phyloP scores from a whole-genome alignment of 2,113 vertebrate species.

The Hippolais icterina region DNA sequence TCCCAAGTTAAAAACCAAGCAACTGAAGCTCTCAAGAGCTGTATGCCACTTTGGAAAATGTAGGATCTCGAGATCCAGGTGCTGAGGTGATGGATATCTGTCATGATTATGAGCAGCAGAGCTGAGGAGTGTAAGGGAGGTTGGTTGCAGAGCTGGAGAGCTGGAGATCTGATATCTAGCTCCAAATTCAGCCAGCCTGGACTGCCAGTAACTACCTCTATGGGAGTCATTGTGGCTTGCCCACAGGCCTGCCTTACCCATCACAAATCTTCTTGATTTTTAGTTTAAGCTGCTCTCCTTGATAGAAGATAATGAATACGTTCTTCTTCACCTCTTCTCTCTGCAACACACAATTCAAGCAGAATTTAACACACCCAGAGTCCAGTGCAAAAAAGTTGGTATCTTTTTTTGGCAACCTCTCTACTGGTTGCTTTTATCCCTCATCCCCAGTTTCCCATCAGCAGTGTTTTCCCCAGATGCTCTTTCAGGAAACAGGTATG shows the following conservation, averaged over 20 bases:
- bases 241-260: slow-evolving; percentile 65
- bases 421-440: not conserved
- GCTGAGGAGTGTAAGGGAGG: not conserved
- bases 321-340: slow-evolving; percentile 83
- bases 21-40: not conserved
- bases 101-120: not conserved
- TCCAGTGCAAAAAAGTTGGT: not conserved
- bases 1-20: not conserved
- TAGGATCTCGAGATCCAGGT: not conserved
- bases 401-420: not conserved
- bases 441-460: not conserved
- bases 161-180: not conserved
- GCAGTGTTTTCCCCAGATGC: not conserved
- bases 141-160: not conserved
- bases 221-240: not conserved
- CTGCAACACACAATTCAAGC: slow-evolving; percentile 59
- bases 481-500: not conserved
- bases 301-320: slow-evolving; percentile 84
- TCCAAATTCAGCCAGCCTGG: not conserved
- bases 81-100: not conserved
- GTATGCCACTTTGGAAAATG: not conserved
- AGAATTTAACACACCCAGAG: not conserved
- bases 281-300: slow-evolving; percentile 82
- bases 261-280: slow-evolving; percentile 84
- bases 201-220: not conserved